Conservation (phyloP, 2,797 vertebrate species). For the Clarias platycephalus region DNA sequence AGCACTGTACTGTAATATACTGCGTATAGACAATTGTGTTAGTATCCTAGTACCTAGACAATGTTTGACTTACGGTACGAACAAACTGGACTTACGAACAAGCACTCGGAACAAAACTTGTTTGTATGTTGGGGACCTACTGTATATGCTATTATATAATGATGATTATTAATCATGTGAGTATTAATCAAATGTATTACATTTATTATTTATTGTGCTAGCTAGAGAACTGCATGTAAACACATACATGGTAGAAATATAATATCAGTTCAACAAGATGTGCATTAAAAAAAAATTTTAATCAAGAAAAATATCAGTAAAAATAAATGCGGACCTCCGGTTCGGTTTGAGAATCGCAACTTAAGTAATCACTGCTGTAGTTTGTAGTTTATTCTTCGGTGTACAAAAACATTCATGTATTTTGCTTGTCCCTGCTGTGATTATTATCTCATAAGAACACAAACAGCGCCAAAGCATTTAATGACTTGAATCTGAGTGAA, state of each 20-base stretch:
- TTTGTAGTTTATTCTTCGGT: background rate
- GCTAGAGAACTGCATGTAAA: background rate
- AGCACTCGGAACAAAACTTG: too few species aligned
- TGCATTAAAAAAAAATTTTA: background rate
- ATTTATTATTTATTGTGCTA: background rate
- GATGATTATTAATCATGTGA: background rate
- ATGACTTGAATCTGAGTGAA: slow-evolving; percentile 22
- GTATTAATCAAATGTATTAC: background rate
- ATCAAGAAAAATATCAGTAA: background rate
- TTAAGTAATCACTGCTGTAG: background rate
- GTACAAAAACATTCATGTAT: background rate
- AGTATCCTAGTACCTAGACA: too few species aligned
- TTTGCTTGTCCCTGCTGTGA: background rate
- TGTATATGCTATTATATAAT: background rate
- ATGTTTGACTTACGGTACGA: too few species aligned
- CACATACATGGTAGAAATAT: background rate
- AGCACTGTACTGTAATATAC: too few species aligned
- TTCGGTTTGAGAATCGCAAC: background rate
- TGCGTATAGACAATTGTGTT: too few species aligned
- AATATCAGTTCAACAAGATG: background rate
- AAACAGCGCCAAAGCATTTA: slow-evolving; percentile 13
- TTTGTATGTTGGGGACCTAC: too few species aligned
- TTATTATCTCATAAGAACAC: background rate
- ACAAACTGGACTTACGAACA: too few species aligned
- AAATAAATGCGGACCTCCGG: background rate